Base-by-base conservation (phyloP, 2,888 invertebrate species). In the Drosophila anceps region DNA sequence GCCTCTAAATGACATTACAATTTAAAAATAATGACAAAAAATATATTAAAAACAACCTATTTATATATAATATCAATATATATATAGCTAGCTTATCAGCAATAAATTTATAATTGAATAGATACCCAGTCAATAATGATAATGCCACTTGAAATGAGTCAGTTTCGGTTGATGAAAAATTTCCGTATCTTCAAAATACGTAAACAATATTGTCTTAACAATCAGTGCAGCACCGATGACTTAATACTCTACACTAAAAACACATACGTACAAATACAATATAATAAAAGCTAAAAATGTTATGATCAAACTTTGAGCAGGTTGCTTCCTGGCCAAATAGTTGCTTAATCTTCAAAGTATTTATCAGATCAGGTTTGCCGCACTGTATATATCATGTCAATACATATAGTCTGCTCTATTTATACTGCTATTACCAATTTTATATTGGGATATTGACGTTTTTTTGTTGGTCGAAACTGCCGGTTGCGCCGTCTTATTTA, bases 121-220 rank as follows among this genome's bases (percentile, higher is more conserved):
- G 63, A 76, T 75, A 64, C 27, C 33, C 33, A 29, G 63, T 35
- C 57, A 48, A 35, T 35, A 54, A 10, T 43, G 63, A 72, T 67
- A 76, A 61, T 54, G 50, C 12, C 44, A 41, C 20, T 59, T 58
- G 8, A 41, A 54, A 20, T 76, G 64, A 68, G 24, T 76, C 72
- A 76, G 37, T 46, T 8, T 3, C n/a, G 37, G 0, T 12, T 37
- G 29, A 48, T 18, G 29, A 13, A 15, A 20, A 41, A 20, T 53
- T 33, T 6, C 2, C 35, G 54, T 43, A n/a, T 44, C 15, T 43
- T 33, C 18, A 8, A 33, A 58, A 58, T 15, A 33, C 9, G 20
- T 27, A 59, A 46, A 63, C 37, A 24, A 27, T 7, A 20, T 35
- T 37, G 29, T 7, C 7, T 41, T 7, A 5, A 10, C 10, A 24